Conservation (phyloP, 2,797 vertebrate genomes). For the Botia kubotai region DNA sequence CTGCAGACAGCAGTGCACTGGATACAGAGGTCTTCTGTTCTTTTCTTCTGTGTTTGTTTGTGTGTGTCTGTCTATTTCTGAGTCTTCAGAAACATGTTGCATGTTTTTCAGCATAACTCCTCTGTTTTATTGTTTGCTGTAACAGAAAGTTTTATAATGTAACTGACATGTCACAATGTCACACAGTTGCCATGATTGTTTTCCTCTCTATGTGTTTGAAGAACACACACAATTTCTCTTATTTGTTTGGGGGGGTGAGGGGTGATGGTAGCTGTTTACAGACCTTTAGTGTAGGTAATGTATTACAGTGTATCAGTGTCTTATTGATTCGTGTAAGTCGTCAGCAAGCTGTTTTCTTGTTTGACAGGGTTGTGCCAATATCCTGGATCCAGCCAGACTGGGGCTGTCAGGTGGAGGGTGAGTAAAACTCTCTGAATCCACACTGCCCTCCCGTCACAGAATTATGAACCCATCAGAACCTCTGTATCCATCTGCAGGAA, state of each 20-base stretch:
- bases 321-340: not conserved
- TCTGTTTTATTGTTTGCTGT: constrained; percentile 9
- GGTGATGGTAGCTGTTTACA: no score
- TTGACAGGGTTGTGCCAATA: constrained; percentile 82
- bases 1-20: constrained; percentile 95
- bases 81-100: constrained; percentile 38
- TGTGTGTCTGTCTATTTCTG: constrained; percentile 42
- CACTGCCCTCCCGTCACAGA: not conserved
- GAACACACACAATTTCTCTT: no score
- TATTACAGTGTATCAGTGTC: not conserved
- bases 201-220: not conserved
- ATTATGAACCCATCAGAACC: constrained; percentile 13
- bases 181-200: not conserved
- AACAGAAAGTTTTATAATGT: not conserved
- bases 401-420: constrained; percentile 88
- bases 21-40: constrained; percentile 91
- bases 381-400: constrained; percentile 86
- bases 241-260: not conserved
- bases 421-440: constrained; percentile 64
- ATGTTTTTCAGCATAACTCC: constrained; percentile 21
- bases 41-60: constrained; percentile 52
- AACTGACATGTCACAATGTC: no score
- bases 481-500: no score
- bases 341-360: constrained; percentile 57
- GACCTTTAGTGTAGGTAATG: not conserved